phyloP scores from a whole-genome alignment of 2,113 vertebrate genomes.

The Pelecanus crispus region DNA sequence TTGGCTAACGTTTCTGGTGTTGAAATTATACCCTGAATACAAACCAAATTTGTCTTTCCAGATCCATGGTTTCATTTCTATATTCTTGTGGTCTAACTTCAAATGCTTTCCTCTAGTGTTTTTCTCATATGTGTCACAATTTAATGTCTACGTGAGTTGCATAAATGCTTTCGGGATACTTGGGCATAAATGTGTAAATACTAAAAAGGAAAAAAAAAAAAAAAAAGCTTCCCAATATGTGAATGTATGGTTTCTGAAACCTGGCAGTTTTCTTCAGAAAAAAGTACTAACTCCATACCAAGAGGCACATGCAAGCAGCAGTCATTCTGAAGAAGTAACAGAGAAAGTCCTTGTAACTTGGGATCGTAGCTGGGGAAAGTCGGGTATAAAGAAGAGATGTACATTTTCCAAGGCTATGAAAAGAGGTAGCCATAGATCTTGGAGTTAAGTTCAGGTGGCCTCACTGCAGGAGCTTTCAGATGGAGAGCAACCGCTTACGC shows the following conservation, averaged over 20 bases:
- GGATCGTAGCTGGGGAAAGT: neutral
- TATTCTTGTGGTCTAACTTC: neutral
- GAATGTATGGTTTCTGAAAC: neutral
- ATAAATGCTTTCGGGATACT: neutral
- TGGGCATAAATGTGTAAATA: neutral
- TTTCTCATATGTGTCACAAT: neutral
- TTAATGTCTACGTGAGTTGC: neutral
- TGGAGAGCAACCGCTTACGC: neutral
- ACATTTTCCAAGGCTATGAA: neutral
- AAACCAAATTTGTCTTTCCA: neutral
- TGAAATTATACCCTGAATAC: neutral
- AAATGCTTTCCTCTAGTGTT: neutral
- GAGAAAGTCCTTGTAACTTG: neutral
- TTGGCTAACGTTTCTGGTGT: neutral
- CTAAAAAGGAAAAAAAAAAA: neutral
- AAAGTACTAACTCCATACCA: neutral
- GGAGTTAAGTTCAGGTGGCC: neutral
- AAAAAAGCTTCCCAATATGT: neutral
- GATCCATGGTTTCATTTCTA: neutral
- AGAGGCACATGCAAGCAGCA: neutral
- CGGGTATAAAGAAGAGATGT: neutral
- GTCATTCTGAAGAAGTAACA: neutral
- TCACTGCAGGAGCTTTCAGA: neutral
- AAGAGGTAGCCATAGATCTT: neutral
- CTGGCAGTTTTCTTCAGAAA: neutral